phyloP scores from a whole-genome alignment of 2,888 invertebrate genomes.

The Saturnia japonica region DNA sequence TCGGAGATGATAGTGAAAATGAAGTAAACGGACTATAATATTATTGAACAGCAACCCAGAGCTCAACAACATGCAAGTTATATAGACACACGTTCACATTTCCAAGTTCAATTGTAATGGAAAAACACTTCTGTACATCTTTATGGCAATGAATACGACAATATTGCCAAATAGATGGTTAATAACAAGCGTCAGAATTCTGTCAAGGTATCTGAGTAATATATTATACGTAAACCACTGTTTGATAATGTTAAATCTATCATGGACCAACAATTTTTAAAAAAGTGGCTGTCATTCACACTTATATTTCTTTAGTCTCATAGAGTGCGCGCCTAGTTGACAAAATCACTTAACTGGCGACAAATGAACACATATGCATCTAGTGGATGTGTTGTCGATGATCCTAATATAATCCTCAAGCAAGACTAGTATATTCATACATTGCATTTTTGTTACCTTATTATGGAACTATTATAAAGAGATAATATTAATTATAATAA shows the following conservation, averaged over 20 bases:
- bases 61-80: neutral
- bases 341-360: neutral
- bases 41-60: neutral
- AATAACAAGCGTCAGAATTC: neutral
- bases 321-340: neutral
- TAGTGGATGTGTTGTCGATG: neutral
- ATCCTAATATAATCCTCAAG: neutral
- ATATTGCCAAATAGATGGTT: neutral
- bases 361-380: neutral
- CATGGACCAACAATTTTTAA: no score
- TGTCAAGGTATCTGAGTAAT: no score
- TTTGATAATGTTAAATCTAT: no score
- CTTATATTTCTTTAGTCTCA: no score
- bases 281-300: no score
- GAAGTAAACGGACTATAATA: neutral
- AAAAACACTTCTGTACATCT: neutral
- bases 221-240: no score
- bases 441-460: neutral
- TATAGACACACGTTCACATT: neutral
- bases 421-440: neutral
- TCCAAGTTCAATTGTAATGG: neutral
- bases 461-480: no score
- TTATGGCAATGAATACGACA: neutral
- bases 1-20: neutral
- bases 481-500: no score